Conservation (phyloP, 2,797 vertebrate species). For the Moxostoma hubbsi region DNA sequence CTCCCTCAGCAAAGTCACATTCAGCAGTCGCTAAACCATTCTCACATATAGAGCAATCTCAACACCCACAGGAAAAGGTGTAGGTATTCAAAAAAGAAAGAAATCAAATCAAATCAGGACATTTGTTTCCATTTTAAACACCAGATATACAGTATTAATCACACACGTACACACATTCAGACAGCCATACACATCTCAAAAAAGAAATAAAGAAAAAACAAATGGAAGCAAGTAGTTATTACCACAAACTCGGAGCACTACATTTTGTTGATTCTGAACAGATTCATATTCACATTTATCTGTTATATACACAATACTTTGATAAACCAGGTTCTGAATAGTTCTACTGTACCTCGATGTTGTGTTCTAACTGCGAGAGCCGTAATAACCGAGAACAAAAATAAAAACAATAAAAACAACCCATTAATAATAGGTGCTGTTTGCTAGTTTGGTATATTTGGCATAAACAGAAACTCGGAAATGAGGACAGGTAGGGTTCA, state of each 20-base stretch:
- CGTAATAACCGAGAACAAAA: slow-evolving; percentile 63
- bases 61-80: slow-evolving; percentile 78
- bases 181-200: slow-evolving; percentile 60
- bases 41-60: slow-evolving; percentile 75
- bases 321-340: slow-evolving; percentile 69
- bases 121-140: slow-evolving; percentile 77
- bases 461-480: slow-evolving; percentile 65
- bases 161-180: slow-evolving; percentile 66
- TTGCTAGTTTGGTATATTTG: slow-evolving; percentile 68
- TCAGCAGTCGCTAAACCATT: slow-evolving; percentile 85
- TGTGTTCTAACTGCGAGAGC: slow-evolving; percentile 64
- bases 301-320: slow-evolving; percentile 81
- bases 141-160: slow-evolving; percentile 85
- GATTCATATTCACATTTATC: slow-evolving; percentile 84
- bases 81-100: slow-evolving; percentile 68
- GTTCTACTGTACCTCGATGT: slow-evolving; percentile 74
- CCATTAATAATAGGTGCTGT: slow-evolving; percentile 57
- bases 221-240: slow-evolving; percentile 78
- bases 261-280: slow-evolving; percentile 75
- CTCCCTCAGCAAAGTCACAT: slow-evolving; percentile 85
- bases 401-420: neutral
- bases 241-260: slow-evolving; percentile 81
- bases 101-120: slow-evolving; percentile 70
- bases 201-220: slow-evolving; percentile 68
- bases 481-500: slow-evolving; percentile 47